A percentile compares a stretch with the other conserved stretches of the same genome.
Conservation (phyloP, 2,888 invertebrate genomes). For the Byasa hedistus region DNA sequence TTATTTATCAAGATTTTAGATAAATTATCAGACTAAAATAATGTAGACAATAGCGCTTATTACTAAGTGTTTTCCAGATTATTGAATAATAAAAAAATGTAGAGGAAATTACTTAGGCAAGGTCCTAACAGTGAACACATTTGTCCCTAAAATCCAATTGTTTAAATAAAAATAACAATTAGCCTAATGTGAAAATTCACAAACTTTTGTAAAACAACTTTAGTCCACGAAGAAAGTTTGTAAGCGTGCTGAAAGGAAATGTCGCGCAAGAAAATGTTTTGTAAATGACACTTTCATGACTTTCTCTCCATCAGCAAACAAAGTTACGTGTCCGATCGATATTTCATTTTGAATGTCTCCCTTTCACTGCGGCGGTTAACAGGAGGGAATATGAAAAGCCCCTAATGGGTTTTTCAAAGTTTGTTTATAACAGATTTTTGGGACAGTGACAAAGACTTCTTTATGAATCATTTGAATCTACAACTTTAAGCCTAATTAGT, state of each 20-base stretch:
- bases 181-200: not conserved
- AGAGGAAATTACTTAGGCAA: no score
- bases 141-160: no score
- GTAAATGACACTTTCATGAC: slow-evolving; percentile 21
- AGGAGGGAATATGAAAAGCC: slow-evolving; percentile 7
- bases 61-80: no score
- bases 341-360: slow-evolving; percentile 23
- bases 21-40: not conserved
- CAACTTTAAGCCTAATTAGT: not conserved
- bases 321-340: slow-evolving; percentile 22
- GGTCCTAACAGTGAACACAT: not conserved
- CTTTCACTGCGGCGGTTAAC: slow-evolving; percentile 1
- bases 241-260: slow-evolving; percentile 21
- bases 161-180: not conserved
- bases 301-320: slow-evolving; percentile 18
- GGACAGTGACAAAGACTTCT: not conserved
- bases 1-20: not conserved
- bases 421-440: not conserved
- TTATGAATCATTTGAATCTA: not conserved
- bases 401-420: not conserved
- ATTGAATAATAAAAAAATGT: no score
- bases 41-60: not conserved
- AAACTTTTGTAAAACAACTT: not conserved
- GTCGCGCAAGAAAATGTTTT: slow-evolving; percentile 20
- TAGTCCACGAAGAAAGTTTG: slow-evolving; percentile 19